Evolutionary conservation across 2,888 invertebrate species (phyloP), one percentile per base, ranked within the genome.

Genomic region (Habroteleia sp.): DNA sequence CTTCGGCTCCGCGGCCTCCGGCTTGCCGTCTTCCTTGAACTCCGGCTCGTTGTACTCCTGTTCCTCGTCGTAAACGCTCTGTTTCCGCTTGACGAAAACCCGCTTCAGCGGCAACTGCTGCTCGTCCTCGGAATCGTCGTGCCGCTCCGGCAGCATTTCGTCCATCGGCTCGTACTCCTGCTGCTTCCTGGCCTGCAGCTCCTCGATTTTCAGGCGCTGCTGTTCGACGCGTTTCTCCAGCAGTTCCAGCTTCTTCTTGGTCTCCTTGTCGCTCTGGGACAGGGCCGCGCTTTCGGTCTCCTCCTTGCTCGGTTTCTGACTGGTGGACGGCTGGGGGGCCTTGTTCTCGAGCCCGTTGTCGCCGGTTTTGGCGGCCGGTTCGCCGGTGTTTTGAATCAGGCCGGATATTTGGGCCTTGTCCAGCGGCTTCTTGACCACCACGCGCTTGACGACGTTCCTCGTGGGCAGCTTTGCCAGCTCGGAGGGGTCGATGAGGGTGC

Each of bases 51-150:
- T 81, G 33, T 88, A 88, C 20, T 87, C 88, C 10, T 85, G 83
- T 37, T 86, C 88, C 56, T 88, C 88, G 17, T 88, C 88, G 20
- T 88, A 88, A 63, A 88, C 85, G 25, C 88, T 87, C 84, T 92
- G 89, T 81, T 92, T 91, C 27, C 92, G 87, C 78, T 92, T 92
- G 56, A 91, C 91, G 54, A 92, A 88, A 35, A 92, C 92, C 44
- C 91, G 90, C 78, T 92, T 92, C 8, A 92, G 83, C 6, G 92
- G 88, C 13, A 91, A 72, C 84, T 91, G 77, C 86, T 88, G 86
- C 50, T 89, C 85, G 29, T 87, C 85, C 42, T 85, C 85, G 11
- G 88, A 83, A 39, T 86, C 87, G 20, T 89, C 88, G 14, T 87
- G 87, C 16, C 89, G 80, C 1, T 87, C 88, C 0, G 88, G 88